A percentile compares a stretch with the other conserved stretches of the same genome.
phyloP scores from a whole-genome alignment of 2,113 vertebrate species.

The Perognathus longimembris region DNA sequence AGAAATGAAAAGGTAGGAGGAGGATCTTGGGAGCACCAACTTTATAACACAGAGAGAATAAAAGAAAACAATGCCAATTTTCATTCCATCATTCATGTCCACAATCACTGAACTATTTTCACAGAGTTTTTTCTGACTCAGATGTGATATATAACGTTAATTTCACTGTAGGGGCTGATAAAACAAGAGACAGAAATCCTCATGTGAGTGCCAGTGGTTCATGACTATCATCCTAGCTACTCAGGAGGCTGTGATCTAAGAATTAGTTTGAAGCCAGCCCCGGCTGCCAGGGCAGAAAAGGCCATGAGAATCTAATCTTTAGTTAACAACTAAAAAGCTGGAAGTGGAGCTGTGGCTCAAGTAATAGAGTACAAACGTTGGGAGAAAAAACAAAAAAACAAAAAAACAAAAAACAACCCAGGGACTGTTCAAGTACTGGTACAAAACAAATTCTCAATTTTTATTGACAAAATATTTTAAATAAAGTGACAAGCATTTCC shows the following conservation, averaged over 20 bases:
- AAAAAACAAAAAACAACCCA: background rate
- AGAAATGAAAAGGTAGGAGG: background rate
- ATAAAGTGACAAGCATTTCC: no score
- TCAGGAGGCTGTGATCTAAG: no score
- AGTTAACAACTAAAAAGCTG: no score
- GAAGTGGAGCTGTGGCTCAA: no score
- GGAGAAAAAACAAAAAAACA: background rate
- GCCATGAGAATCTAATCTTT: no score
- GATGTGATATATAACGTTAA: background rate
- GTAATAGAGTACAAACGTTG: no score
- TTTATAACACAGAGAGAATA: background rate
- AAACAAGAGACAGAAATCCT: background rate
- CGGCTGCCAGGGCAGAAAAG: no score
- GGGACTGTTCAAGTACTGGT: no score
- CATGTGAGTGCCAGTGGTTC: no score
- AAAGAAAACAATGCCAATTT: background rate
- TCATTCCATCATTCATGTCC: background rate
- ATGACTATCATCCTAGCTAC: no score
- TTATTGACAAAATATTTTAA: no score
- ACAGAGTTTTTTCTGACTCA: background rate
- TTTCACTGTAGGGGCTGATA: background rate
- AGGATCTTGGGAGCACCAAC: background rate
- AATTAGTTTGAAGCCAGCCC: no score
- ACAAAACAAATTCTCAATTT: background rate
- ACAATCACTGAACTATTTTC: background rate